phyloP scores from a whole-genome alignment of 2,113 vertebrate genomes.

The Callipepla californica region DNA sequence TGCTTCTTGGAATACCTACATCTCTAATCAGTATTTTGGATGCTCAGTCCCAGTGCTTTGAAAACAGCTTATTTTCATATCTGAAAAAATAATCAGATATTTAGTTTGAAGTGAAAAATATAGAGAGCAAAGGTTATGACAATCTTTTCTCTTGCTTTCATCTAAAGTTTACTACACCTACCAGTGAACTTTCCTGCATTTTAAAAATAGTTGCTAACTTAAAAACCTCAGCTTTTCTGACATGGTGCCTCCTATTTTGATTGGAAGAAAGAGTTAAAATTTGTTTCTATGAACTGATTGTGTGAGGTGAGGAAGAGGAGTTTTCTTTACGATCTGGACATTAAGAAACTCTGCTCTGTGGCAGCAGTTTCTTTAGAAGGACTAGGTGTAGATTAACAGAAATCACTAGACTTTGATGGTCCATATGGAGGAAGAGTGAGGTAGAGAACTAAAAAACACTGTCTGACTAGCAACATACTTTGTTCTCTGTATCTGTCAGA shows the following conservation, averaged over 20 bases:
- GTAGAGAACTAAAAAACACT: neutral
- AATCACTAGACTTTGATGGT: neutral
- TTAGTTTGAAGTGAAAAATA: constrained; percentile 33
- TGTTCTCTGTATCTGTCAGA: neutral
- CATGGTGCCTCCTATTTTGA: neutral
- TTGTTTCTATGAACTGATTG: neutral
- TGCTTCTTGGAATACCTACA: neutral
- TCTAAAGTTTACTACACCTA: constrained; percentile 30
- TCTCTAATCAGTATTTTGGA: neutral
- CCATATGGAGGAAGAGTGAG: neutral
- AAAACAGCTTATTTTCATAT: neutral
- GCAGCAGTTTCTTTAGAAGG: neutral
- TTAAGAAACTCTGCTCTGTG: neutral
- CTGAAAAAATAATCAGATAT: constrained; percentile 38
- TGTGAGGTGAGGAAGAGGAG: neutral
- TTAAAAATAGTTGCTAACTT: constrained; percentile 22
- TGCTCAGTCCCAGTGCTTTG: neutral
- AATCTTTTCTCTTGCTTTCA: constrained; percentile 48
- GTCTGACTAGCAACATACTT: neutral
- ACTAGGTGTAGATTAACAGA: neutral
- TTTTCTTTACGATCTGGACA: neutral
- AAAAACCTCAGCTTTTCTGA: neutral
- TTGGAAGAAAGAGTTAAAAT: neutral
- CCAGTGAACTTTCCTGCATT: constrained; percentile 2
- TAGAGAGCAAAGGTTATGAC: constrained; percentile 2